phyloP scores from a whole-genome alignment of 2,888 invertebrate genomes.

The Myathropa florea region DNA sequence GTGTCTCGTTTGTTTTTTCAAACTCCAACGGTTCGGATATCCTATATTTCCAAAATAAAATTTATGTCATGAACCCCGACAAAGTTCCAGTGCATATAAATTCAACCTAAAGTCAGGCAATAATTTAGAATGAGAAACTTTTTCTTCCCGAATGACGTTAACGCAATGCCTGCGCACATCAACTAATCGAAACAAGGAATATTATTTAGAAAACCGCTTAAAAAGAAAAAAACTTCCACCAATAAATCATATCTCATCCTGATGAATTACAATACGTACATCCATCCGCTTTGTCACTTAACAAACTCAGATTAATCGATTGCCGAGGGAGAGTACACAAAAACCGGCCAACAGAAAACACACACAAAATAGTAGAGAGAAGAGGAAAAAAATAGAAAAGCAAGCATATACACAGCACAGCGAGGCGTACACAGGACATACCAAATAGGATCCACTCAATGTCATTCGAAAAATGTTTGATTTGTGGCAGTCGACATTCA shows the following conservation, averaged over 20 bases:
- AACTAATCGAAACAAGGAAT: slow-evolving; percentile 46
- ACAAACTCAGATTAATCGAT: slow-evolving; percentile 69
- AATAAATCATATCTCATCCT: slow-evolving; percentile 66
- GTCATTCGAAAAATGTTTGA: slow-evolving; percentile 70
- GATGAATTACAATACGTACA: slow-evolving; percentile 67
- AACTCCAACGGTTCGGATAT: background rate
- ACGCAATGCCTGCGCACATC: slow-evolving; percentile 34
- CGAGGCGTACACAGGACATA: slow-evolving; percentile 4
- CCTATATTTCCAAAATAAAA: background rate
- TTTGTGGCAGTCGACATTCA: slow-evolving; percentile 70
- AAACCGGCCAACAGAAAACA: background rate
- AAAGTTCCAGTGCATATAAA: slow-evolving; percentile 9
- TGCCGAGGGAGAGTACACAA: slow-evolving; percentile 25
- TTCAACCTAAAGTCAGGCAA: slow-evolving; percentile 1
- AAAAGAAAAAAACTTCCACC: slow-evolving; percentile 20
- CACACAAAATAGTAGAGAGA: background rate
- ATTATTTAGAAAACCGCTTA: slow-evolving; percentile 49
- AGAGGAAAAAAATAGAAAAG: slow-evolving; percentile 13
- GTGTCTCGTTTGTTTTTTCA: background rate
- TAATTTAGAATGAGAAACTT: slow-evolving; percentile 1
- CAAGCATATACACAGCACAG: background rate
- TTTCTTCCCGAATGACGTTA: slow-evolving; percentile 2
- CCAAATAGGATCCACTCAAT: slow-evolving; percentile 64
- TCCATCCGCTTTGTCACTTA: slow-evolving; percentile 66
- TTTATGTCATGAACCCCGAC: background rate